A percentile compares a stretch with the other conserved stretches of the same genome.
Evolutionary conservation across 2,797 vertebrate species (phyloP).

Genomic region (Phataginus tetradactyla): DNA sequence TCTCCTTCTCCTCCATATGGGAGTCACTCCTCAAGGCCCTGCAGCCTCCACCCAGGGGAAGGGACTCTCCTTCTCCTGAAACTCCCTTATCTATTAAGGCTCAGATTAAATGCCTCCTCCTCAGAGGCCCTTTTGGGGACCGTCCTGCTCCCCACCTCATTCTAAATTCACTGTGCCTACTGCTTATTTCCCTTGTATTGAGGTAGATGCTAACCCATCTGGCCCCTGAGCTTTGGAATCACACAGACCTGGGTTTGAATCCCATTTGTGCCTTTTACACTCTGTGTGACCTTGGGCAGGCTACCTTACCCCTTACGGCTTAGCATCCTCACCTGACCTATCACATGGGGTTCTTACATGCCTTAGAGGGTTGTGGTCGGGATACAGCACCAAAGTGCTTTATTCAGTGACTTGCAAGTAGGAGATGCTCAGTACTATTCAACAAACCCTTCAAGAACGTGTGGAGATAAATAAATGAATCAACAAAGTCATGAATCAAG

Average conservation of each 20-base stretch:
- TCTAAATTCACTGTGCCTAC: background rate
- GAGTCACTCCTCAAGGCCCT: background rate
- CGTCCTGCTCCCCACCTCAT: background rate
- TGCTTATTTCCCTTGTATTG: background rate
- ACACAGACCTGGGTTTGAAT: background rate
- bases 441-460: background rate
- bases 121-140: background rate
- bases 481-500: background rate
- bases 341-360: background rate
- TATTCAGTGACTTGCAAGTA: background rate
- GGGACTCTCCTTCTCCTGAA: background rate
- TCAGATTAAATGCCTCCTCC: background rate
- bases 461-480: background rate
- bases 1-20: rapidly evolving
- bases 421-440: background rate
- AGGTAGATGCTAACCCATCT: background rate
- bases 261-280: background rate
- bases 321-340: background rate
- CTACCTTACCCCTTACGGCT: background rate
- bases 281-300: background rate
- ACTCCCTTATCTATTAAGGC: background rate
- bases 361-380: too few species aligned
- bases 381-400: background rate
- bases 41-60: background rate
- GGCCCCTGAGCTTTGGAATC: background rate